Evolutionary conservation across 2,888 invertebrate genomes (phyloP).

Genomic region (Rhorus exstirpatorius): DNA sequence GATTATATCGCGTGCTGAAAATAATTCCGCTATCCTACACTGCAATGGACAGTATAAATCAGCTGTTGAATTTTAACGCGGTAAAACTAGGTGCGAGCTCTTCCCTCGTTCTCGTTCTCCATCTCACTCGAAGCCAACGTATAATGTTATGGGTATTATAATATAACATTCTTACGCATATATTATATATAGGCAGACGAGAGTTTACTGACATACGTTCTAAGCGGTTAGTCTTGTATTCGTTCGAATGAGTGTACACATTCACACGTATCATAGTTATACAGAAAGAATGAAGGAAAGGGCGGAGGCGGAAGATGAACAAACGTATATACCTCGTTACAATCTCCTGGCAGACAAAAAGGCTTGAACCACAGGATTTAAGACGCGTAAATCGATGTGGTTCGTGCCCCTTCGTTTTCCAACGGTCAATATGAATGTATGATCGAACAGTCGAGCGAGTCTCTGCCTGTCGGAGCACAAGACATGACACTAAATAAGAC

Average conservation of each 20-base stretch:
- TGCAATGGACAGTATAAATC: conserved; percentile 63
- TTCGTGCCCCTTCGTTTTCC: not conserved
- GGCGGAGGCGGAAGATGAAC: conserved; percentile 43
- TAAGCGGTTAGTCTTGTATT: not conserved
- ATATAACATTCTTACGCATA: not conserved
- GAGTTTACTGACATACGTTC: conserved; percentile 18
- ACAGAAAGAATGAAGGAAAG: not conserved
- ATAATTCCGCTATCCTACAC: conserved; percentile 50
- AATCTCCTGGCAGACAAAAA: not conserved
- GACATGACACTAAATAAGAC: conserved; percentile 65
- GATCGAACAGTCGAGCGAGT: conserved; percentile 46
- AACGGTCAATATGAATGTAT: conserved; percentile 5
- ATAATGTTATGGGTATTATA: not conserved
- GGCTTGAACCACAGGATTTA: not conserved
- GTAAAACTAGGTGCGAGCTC: conserved; percentile 55
- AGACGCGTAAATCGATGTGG: not conserved
- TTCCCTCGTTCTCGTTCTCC: not conserved
- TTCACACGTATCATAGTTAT: not conserved
- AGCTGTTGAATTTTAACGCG: conserved; percentile 54
- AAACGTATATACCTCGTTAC: not conserved
- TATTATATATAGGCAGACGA: not conserved
- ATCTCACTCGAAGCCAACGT: conserved; percentile 25
- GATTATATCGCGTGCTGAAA: conserved; percentile 71
- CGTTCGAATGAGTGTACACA: not conserved
- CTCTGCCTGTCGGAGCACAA: conserved; percentile 29